Evolutionary conservation across 2,888 invertebrate genomes (phyloP).

Genomic region (Danaus chrysippus): DNA sequence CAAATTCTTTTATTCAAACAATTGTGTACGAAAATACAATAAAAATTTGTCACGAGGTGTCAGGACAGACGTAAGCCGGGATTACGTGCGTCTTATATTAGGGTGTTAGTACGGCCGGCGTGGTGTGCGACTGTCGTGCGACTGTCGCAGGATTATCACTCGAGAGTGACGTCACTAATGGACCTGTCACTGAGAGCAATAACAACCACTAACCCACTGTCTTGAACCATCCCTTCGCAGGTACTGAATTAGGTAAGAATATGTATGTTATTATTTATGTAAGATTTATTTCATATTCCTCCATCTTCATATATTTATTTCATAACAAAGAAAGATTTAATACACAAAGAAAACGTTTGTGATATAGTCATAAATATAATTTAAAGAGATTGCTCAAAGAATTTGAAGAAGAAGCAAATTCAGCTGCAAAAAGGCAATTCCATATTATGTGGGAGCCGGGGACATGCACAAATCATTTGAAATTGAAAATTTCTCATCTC

Average conservation of each 20-base stretch:
- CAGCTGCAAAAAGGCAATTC: too few species aligned
- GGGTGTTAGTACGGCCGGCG: conserved; percentile 10
- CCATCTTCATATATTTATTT: too few species aligned
- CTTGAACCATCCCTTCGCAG: neutral
- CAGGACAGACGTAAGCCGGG: conserved; percentile 3
- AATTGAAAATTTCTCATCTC: conserved; percentile 2
- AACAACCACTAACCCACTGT: neutral
- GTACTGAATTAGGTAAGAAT: too few species aligned
- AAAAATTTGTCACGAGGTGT: conserved; percentile 7
- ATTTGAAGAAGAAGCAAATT: too few species aligned
- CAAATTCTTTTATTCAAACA: neutral
- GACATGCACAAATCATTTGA: conserved; percentile 2
- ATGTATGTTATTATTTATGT: too few species aligned
- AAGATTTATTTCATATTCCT: too few species aligned
- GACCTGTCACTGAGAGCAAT: conserved; percentile 10
- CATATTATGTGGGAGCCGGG: neutral
- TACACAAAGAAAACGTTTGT: too few species aligned
- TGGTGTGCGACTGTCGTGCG: conserved; percentile 1
- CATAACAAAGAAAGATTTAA: too few species aligned
- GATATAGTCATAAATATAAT: too few species aligned
- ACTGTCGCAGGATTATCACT: conserved; percentile 1
- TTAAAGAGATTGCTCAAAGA: too few species aligned
- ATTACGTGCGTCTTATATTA: conserved; percentile 3
- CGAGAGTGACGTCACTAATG: conserved; percentile 8
- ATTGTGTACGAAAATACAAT: conserved; percentile 1